Conservation (phyloP, 2,113 vertebrate species). For the Catagonus wagneri region DNA sequence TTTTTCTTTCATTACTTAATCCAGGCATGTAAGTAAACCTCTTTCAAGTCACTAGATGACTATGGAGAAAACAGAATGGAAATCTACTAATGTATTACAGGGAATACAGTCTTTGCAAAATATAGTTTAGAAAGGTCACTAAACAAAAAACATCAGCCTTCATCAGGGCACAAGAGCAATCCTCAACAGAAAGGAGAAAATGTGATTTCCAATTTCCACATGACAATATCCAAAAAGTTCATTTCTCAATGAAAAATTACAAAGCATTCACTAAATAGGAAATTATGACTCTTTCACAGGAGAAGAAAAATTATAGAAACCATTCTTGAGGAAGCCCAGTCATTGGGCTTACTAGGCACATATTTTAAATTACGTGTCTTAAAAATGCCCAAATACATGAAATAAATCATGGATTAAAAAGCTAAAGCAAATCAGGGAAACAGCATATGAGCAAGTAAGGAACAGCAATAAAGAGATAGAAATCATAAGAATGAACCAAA, state of each 20-base stretch:
- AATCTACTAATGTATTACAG: neutral
- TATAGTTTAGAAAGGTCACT: neutral
- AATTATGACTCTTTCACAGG: neutral
- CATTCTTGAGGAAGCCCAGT: neutral
- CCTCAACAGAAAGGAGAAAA: neutral
- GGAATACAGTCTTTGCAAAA: neutral
- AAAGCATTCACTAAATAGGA: neutral
- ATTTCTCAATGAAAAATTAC: neutral
- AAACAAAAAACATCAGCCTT: neutral
- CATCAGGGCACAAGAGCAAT: neutral
- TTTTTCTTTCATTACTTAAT: neutral
- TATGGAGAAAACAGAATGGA: neutral
- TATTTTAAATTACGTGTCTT: neutral
- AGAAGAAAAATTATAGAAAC: neutral
- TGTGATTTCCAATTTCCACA: neutral
- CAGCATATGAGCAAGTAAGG: neutral
- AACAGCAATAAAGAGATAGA: neutral
- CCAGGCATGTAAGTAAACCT: neutral
- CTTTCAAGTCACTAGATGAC: neutral
- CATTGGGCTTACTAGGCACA: neutral
- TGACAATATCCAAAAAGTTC: neutral
- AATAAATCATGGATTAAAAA: neutral
- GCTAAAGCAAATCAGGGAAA: neutral
- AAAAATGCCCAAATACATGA: neutral
- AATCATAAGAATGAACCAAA: neutral